phyloP scores from a whole-genome alignment of 2,888 invertebrate species.

The Brenthis ino region DNA sequence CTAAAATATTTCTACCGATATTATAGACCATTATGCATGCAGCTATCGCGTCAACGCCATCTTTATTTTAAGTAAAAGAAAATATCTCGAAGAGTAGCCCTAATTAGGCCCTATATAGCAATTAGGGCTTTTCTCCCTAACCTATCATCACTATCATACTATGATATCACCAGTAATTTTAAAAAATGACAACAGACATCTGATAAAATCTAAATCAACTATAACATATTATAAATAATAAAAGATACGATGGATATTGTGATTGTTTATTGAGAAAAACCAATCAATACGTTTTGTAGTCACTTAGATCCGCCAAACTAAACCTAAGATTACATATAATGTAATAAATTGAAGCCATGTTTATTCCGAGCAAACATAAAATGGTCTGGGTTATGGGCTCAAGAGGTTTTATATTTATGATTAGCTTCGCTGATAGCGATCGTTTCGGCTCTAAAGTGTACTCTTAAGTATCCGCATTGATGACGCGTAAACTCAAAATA shows the following conservation, averaged over 20 bases:
- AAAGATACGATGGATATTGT: background rate
- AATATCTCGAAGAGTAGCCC: no score
- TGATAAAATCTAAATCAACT: background rate
- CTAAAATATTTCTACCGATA: no score
- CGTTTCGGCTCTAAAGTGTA: constrained; percentile 57
- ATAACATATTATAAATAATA: constrained; percentile 7
- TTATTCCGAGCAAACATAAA: constrained; percentile 56
- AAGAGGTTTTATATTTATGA: constrained; percentile 65
- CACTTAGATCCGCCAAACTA: constrained; percentile 22
- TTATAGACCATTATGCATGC: no score
- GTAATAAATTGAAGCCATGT: constrained; percentile 52
- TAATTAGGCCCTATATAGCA: no score
- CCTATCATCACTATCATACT: no score
- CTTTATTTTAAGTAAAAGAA: no score
- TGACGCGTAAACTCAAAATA: constrained; percentile 47
- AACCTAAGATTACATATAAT: constrained; percentile 28
- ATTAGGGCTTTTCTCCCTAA: no score
- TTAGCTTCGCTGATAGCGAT: constrained; percentile 60
- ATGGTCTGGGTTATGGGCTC: constrained; percentile 51
- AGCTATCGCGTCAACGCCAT: no score
- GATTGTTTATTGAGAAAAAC: background rate
- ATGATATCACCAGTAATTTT: no score
- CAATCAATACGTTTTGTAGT: background rate
- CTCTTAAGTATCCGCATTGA: constrained; percentile 60
- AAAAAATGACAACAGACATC: no score